Base-by-base conservation (phyloP, 2,797 vertebrate genomes). In the Tokudaia tokunoshimensis region DNA sequence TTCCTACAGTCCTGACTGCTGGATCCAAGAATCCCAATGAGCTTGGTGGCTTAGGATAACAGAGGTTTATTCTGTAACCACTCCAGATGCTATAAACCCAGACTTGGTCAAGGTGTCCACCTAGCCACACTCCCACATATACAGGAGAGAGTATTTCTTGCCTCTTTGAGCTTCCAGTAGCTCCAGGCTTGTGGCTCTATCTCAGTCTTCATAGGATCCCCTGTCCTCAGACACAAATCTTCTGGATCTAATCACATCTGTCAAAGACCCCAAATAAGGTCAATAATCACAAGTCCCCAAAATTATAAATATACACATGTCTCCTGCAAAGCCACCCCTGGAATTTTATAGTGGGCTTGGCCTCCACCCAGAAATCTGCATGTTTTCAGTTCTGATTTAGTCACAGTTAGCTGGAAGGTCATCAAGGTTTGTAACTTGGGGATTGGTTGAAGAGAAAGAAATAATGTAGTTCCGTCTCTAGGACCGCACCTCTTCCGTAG, bases 401-500 rank as follows among this genome's bases (percentile, higher is more conserved):
- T 83, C 91, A 41, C 63, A 85, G 3, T 82, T 57, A 57, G 41
- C 85, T n/a, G 15, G 37, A 94, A 82, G 67, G 52, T 86, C 65
- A 75, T 87, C 57, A 17, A 6, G 78, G 52, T 76, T 78, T 95
- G 50, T 61, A 63, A 83, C 26, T 44, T 19, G 3, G 8, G 78
- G 34, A 78, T 63, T 94, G 47, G 44, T 75, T 70, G 29, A 80
- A 82, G 79, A 92, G 63, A 90, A 70, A 90, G 63, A 96, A 94
- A 81, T 57, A 94, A 92, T 41, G 47, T 78, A 91, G 76, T 80
- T 61, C 78, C 47, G 57, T 83, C 80, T 94, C 87, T 93, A 83
- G 96, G 96, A 93, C 4, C 92, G 88, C 78, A 94, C 95, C 93
- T 96, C 97, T 96, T 96, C 96, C 76, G 57, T 29, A 76, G 87